A percentile compares a stretch with the other conserved stretches of the same genome.
Evolutionary conservation across 2,113 vertebrate species (phyloP).

Genomic region (Vulpes ferrilata): DNA sequence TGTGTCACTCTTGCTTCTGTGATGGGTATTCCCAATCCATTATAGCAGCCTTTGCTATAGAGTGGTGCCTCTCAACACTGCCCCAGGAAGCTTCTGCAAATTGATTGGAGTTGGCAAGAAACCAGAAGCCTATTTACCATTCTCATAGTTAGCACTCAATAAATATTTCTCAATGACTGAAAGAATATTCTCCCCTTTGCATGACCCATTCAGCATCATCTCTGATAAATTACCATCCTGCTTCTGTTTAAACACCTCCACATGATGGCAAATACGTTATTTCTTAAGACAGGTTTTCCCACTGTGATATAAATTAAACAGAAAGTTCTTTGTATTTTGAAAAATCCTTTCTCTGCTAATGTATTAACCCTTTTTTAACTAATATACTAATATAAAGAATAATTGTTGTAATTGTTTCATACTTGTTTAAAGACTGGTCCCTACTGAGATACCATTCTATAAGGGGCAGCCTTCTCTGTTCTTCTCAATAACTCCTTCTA

Average conservation of each 20-base stretch:
- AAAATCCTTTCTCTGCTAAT: background rate
- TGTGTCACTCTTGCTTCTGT: background rate
- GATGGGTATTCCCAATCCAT: background rate
- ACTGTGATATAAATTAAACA: conserved; percentile 42
- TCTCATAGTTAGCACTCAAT: background rate
- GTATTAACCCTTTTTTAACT: background rate
- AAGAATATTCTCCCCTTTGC: background rate
- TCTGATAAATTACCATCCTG: conserved; percentile 36
- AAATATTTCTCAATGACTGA: conserved; percentile 31
- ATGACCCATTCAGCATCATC: background rate
- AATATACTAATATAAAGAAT: background rate
- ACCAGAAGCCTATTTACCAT: background rate
- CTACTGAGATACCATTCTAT: background rate
- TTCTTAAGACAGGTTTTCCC: background rate
- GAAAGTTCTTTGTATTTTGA: background rate
- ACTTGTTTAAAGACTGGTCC: background rate
- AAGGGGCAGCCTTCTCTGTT: background rate
- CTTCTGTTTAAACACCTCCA: background rate
- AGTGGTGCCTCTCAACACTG: background rate
- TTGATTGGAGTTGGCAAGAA: background rate
- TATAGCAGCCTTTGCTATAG: background rate
- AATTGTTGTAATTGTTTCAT: background rate
- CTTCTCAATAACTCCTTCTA: background rate
- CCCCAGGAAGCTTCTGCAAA: background rate
- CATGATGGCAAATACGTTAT: background rate